These are phyloP conservation scores for Zaprionus taronus DNA, from an alignment of 1,140 invertebrate species.

Conservation along the genomic window DNA sequence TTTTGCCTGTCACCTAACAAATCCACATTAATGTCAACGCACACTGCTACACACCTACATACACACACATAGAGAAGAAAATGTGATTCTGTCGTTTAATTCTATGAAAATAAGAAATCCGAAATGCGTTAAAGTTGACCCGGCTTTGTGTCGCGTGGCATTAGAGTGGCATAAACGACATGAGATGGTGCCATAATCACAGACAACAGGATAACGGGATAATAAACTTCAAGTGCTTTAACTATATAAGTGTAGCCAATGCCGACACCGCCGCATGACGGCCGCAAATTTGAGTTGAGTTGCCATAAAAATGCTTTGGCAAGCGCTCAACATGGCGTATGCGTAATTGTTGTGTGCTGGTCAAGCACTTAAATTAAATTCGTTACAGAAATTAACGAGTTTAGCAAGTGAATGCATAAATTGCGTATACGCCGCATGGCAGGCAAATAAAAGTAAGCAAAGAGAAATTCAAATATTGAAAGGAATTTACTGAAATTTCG, in stretches of 20 bases:
- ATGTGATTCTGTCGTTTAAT: slow-evolving; percentile 3
- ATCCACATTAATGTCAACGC: slow-evolving; percentile 18
- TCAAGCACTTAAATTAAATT: slow-evolving; percentile 8
- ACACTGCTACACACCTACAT: neutral
- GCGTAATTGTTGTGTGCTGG: slow-evolving; percentile 20
- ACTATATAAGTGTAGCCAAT: slow-evolving; percentile 22
- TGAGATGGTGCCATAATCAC: slow-evolving; percentile 21
- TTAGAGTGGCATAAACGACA: slow-evolving; percentile 15
- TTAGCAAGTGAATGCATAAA: neutral
- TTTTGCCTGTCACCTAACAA: slow-evolving; percentile 9
- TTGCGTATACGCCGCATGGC: slow-evolving; percentile 7
- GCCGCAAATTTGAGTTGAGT: neutral
- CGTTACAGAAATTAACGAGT: slow-evolving; percentile 11
- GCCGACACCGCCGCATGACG: neutral
- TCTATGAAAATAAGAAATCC: slow-evolving; percentile 3
- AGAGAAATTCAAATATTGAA: neutral
- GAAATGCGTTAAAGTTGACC: slow-evolving; percentile 13
- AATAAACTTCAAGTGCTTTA: slow-evolving; percentile 26
- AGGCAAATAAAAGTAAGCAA: neutral
- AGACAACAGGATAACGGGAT: slow-evolving; percentile 35
- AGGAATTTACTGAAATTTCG: neutral
- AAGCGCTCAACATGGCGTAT: slow-evolving; percentile 33
- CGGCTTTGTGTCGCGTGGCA: slow-evolving; percentile 15
- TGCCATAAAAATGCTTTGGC: slow-evolving; percentile 26
- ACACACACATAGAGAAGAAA: neutral